Conservation (phyloP, 2,797 vertebrate species). For the Sarcoramphus papa region DNA sequence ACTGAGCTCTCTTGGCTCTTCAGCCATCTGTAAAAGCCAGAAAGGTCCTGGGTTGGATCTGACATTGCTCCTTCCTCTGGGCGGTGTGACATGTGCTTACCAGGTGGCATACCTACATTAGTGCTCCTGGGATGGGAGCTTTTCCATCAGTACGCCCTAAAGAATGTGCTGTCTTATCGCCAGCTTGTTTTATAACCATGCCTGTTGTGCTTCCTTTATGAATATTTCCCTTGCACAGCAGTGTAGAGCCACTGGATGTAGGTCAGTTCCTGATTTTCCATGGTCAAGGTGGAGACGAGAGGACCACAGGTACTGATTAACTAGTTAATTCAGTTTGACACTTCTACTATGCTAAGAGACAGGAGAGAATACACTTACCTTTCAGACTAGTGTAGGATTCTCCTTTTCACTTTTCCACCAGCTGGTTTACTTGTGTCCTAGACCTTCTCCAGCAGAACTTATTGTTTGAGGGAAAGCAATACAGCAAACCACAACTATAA, state of each 20-base stretch:
- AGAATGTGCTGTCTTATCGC: not conserved
- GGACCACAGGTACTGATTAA: not conserved
- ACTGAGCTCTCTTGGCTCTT: not conserved
- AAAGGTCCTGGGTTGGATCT: not conserved
- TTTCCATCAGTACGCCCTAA: not conserved
- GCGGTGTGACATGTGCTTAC: not conserved
- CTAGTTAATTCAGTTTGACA: not conserved
- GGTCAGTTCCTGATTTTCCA: not conserved
- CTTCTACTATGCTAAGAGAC: not conserved
- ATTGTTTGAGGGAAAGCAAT: not conserved
- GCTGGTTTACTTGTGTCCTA: not conserved
- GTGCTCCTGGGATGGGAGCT: not conserved
- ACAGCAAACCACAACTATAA: not conserved
- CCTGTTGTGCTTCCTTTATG: not conserved
- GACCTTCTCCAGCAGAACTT: not conserved
- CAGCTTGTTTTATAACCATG: not conserved
- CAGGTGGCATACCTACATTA: not conserved
- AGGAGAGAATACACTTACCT: not conserved
- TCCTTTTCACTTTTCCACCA: not conserved
- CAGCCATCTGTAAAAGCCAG: not conserved
- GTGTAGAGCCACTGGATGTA: not conserved
- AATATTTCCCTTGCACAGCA: not conserved
- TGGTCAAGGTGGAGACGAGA: not conserved
- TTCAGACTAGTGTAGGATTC: not conserved
- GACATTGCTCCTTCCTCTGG: fast-evolving